Conservation (phyloP, 37 sponge, comb jelly and placozoan genomes). For the Spongilla lacustris region DNA sequence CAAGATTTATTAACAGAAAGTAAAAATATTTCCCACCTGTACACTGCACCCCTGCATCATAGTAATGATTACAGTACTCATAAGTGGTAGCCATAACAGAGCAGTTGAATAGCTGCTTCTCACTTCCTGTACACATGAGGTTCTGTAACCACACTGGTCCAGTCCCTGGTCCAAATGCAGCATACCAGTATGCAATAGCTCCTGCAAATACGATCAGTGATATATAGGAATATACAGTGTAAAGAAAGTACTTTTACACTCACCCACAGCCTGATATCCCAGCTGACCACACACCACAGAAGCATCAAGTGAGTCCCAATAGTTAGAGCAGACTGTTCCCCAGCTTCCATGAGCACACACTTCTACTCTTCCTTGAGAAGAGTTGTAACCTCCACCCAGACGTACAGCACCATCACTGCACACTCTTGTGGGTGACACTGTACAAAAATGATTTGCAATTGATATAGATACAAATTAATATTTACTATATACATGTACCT, state of each 20-base stretch:
- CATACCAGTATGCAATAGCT: too few species aligned
- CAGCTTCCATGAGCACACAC: conserved; percentile 22
- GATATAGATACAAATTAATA: neutral
- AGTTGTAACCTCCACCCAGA: conserved; percentile 12
- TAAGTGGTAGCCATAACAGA: too few species aligned
- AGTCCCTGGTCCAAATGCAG: neutral
- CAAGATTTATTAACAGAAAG: too few species aligned
- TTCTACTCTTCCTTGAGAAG: conserved; percentile 49
- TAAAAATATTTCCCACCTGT: neutral
- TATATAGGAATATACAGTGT: too few species aligned
- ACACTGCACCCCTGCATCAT: conserved; percentile 3
- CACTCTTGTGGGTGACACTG: neutral
- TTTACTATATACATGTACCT: neutral
- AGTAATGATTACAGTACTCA: neutral
- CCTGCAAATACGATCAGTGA: too few species aligned
- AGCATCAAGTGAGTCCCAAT: conserved; percentile 38
- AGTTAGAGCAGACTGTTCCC: conserved; percentile 50
- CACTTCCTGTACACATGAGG: neutral
- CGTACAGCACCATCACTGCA: neutral
- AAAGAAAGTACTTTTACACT: too few species aligned
- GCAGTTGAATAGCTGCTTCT: neutral
- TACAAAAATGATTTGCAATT: neutral
- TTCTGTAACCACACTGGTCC: neutral
- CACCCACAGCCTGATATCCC: neutral
- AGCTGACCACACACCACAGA: conserved; percentile 44